phyloP scores from a whole-genome alignment of 2,113 vertebrate species.

The Ochotona princeps region DNA sequence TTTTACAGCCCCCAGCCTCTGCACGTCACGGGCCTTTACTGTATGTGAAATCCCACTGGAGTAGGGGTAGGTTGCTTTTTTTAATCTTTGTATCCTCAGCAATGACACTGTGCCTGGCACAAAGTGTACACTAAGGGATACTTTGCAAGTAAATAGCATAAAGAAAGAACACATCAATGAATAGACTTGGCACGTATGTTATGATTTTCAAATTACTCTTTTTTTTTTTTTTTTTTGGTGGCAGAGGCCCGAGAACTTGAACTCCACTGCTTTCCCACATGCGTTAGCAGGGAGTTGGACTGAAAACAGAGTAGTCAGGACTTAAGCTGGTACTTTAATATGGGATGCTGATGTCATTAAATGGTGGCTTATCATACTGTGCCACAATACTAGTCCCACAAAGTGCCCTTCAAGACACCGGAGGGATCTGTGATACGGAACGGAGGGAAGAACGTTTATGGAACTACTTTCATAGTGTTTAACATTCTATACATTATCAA shows the following conservation, averaged over 20 bases:
- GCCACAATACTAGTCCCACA: too few species aligned
- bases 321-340: too few species aligned
- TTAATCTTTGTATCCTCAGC: neutral
- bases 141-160: neutral
- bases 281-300: too few species aligned
- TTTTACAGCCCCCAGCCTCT: neutral
- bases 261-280: too few species aligned
- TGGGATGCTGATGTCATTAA: too few species aligned
- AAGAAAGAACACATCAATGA: neutral
- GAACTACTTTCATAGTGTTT: conserved; percentile 8
- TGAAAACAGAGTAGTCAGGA: too few species aligned
- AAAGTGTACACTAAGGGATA: neutral
- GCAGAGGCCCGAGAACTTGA: too few species aligned
- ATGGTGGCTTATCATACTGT: too few species aligned
- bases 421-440: neutral
- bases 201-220: neutral
- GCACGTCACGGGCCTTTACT: neutral
- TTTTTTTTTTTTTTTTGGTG: neutral
- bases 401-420: neutral
- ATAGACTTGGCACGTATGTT: conserved; percentile 16
- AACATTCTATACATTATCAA: neutral
- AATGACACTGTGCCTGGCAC: neutral
- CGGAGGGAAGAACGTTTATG: neutral
- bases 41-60: neutral
- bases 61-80: neutral